These are phyloP conservation scores for Ornithorhynchus anatinus DNA, from an alignment of 2,113 vertebrate species.

Conservation along the genomic window DNA sequence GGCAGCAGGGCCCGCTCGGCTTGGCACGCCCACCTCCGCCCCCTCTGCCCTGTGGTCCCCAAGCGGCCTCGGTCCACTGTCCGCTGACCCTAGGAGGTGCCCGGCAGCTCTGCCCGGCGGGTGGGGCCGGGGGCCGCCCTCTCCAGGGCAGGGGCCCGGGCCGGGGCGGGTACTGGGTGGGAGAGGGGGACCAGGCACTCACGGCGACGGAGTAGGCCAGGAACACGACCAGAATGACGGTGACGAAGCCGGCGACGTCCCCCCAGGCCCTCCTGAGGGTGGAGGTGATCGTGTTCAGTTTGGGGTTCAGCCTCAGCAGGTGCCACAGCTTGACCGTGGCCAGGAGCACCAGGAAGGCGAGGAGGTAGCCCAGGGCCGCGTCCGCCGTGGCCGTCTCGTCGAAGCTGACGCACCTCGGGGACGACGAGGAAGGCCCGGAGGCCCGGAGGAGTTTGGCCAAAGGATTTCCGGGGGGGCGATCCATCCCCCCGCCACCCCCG, in stretches of 20 bases:
- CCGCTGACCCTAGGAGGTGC: no score
- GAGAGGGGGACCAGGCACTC: slow-evolving; percentile 57
- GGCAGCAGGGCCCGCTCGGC: background rate
- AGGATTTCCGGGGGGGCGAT: background rate
- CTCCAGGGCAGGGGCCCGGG: background rate
- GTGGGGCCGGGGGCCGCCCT: no score
- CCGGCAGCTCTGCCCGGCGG: no score
- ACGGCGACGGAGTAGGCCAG: slow-evolving; percentile 90
- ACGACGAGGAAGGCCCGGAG: background rate
- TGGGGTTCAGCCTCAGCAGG: slow-evolving; percentile 91
- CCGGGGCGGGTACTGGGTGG: background rate
- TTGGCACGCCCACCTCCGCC: background rate
- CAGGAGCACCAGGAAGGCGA: slow-evolving; percentile 91
- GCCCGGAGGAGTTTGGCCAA: background rate
- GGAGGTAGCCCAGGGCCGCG: slow-evolving; percentile 87
- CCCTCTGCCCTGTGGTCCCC: background rate
- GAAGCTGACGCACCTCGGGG: slow-evolving; percentile 83
- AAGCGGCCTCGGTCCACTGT: no score
- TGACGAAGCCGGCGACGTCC: slow-evolving; percentile 91
- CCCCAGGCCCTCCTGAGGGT: slow-evolving; percentile 88
- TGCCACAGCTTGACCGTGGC: slow-evolving; percentile 94
- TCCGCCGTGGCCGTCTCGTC: slow-evolving; percentile 87
- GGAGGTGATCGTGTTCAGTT: slow-evolving; percentile 91
- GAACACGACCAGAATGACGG: slow-evolving; percentile 88
- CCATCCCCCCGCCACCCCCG: no score